Evolutionary conservation across 1,140 invertebrate species (phyloP), one percentile per base, ranked within the genome.

Genomic region (Cotesia typhae): DNA sequence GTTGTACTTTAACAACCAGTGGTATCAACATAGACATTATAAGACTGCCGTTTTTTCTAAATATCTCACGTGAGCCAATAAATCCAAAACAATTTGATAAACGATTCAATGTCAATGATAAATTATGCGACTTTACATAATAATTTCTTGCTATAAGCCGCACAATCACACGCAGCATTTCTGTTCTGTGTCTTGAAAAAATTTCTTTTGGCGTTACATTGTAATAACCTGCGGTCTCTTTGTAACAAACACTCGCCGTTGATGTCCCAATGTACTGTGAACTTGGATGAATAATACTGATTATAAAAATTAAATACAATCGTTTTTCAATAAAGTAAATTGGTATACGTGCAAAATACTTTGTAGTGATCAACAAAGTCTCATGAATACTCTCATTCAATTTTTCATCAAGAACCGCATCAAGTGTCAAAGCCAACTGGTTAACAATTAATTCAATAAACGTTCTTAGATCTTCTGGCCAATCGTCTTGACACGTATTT

Each of bases 161-260:
- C 67, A 90, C 89, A 51, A 91, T 88, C 37, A 88, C 81, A 60
- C 88, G 85, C 37, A 92, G 88, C 67, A 92, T 89, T 80, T 92
- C 89, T 17, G 90, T 90, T 76, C 90, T 91, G 78, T 93, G 92
- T 82, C 90, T 88, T 72, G 89, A 88, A 77, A 91, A 93, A 28
- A 94, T 83, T 60, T 89, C 82, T 20, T 91, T 90, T 4, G 90
- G 88, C 12, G 89, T 89, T 35, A 89, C 82, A 0, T 86, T 84
- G 20, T 91, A 88, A 36, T 78, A 83, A 63, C 88, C 83, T 28
- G 92, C 91, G 55, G 93, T 83, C 78, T 91, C 89, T 70, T 87
- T 85, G 76, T 87, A 90, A 51, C 91, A 86, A 0, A 89, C 83
- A 1, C 89, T 90, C 76, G 91, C 90, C 52, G 88, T 87, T 1